These are phyloP conservation scores for Caretta caretta DNA, from an alignment of 2,113 vertebrate species.

Conservation along the genomic window DNA sequence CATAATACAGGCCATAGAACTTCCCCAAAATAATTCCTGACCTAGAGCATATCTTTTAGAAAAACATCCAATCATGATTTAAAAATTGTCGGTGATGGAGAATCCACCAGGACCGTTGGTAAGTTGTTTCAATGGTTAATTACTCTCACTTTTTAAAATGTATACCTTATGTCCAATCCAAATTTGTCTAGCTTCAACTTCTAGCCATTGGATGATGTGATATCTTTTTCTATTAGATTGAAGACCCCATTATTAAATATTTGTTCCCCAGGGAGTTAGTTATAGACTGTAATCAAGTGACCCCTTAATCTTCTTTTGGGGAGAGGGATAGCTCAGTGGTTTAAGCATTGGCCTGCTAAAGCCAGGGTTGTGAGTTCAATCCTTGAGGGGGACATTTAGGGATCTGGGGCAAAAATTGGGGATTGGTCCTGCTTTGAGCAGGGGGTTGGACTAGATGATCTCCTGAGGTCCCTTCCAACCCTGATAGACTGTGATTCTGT, in stretches of 20 bases:
- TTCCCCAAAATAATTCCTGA: too few relatives aligned
- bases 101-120: neutral
- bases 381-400: too few relatives aligned
- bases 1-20: neutral
- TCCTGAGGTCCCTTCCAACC: too few relatives aligned
- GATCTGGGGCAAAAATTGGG: too few relatives aligned
- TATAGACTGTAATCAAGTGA: neutral
- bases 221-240: too few relatives aligned
- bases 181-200: neutral
- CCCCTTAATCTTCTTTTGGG: neutral
- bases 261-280: neutral
- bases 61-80: neutral
- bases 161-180: neutral
- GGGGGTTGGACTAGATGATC: too few relatives aligned
- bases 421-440: too few relatives aligned
- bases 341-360: too few relatives aligned
- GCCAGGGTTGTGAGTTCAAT: too few relatives aligned
- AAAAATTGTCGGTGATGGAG: neutral
- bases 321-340: too few relatives aligned
- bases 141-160: neutral
- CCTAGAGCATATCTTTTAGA: neutral
- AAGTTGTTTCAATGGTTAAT: neutral
- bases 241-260: neutral
- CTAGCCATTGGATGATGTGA: neutral
- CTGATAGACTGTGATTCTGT: too few relatives aligned